Evolutionary conservation across 1,140 invertebrate genomes (phyloP).

Genomic region (Pseudobourletiella spinata): DNA sequence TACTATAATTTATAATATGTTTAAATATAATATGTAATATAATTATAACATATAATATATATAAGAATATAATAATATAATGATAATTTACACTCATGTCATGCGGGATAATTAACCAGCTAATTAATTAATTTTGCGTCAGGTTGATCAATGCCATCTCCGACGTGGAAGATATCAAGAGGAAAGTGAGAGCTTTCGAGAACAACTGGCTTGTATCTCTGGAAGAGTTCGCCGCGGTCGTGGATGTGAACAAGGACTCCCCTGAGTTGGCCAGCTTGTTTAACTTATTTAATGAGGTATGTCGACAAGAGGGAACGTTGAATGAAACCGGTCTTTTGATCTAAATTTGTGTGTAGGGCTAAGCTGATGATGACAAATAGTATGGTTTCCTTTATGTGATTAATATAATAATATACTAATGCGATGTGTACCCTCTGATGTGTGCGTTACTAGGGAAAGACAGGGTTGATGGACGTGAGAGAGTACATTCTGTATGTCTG

Average conservation of each 20-base stretch:
- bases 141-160: background rate
- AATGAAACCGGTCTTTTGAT: no score
- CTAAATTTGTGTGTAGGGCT: no score
- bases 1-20: no score
- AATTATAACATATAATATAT: no score
- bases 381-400: no score
- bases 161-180: background rate
- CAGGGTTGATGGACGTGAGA: constrained; percentile 14
- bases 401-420: background rate
- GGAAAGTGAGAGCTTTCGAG: background rate
- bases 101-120: background rate
- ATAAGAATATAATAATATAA: no score
- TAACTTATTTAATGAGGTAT: background rate
- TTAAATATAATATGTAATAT: no score
- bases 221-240: background rate
- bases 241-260: background rate
- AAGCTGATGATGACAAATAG: no score
- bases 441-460: background rate
- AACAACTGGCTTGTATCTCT: background rate
- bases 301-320: background rate
- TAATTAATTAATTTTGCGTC: background rate
- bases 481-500: constrained; percentile 22
- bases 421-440: background rate
- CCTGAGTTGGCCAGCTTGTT: background rate
- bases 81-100: background rate